phyloP scores from a whole-genome alignment of 2,797 vertebrate genomes.

The Ctenosaura bakeri region DNA sequence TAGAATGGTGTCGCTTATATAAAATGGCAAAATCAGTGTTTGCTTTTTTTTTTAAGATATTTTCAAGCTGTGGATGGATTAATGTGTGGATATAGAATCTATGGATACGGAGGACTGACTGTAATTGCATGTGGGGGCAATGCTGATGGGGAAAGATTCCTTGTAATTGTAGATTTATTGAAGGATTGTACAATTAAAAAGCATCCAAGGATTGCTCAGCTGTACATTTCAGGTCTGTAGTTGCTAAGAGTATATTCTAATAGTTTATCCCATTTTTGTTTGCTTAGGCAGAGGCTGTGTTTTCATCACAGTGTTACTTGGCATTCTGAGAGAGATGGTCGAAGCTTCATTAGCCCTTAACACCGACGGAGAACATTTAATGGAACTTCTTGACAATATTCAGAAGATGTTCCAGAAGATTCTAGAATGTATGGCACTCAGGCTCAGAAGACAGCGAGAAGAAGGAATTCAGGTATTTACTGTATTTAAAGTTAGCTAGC shows the following conservation, averaged over 20 bases:
- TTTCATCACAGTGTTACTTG: slow-evolving; percentile 85
- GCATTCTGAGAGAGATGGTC: slow-evolving; percentile 86
- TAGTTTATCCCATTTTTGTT: slow-evolving; percentile 37
- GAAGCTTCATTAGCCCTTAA: slow-evolving; percentile 76
- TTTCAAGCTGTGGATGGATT: too few relatives aligned
- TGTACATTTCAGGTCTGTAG: not conserved
- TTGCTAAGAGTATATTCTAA: slow-evolving; percentile 2
- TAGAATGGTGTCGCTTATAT: too few relatives aligned
- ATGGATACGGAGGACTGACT: too few relatives aligned
- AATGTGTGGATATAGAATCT: too few relatives aligned
- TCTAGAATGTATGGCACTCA: slow-evolving; percentile 85
- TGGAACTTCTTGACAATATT: slow-evolving; percentile 80
- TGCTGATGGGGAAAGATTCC: not conserved
- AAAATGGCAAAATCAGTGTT: too few relatives aligned
- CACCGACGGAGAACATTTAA: slow-evolving; percentile 64
- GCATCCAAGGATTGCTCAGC: not conserved
- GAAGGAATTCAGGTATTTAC: slow-evolving; percentile 85
- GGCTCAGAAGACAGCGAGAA: slow-evolving; percentile 84
- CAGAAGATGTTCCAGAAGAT: slow-evolving; percentile 91
- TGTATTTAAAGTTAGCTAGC: not conserved
- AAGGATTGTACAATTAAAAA: not conserved
- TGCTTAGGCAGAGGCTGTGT: slow-evolving; percentile 84
- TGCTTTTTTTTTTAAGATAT: too few relatives aligned
- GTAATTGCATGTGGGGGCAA: not conserved
- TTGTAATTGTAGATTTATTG: not conserved